Conservation (phyloP, 1,140 invertebrate genomes). For the Orius insidiosus region DNA sequence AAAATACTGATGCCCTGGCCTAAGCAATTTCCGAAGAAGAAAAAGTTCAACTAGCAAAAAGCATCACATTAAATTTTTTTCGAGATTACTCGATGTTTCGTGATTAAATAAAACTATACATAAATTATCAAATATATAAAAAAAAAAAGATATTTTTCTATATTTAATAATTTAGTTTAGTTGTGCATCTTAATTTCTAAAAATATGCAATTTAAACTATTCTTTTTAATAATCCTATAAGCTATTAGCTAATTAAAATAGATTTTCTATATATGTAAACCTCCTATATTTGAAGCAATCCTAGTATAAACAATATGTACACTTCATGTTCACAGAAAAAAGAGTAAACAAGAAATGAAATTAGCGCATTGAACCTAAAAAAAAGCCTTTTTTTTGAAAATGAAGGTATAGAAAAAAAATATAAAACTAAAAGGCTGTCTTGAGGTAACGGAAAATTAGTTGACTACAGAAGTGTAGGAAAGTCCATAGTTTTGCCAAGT, state of each 20-base stretch:
- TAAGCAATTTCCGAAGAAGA: background rate
- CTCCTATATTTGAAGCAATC: background rate
- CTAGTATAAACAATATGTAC: too few relatives aligned
- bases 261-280: constrained; percentile 1
- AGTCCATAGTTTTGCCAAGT: constrained; percentile 10
- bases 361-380: background rate
- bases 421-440: background rate
- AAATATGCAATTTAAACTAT: too few relatives aligned
- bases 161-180: too few relatives aligned
- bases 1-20: constrained; percentile 1
- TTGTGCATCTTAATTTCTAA: background rate
- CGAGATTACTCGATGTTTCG: too few relatives aligned
- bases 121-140: too few relatives aligned
- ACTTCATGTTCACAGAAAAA: too few relatives aligned
- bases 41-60: background rate
- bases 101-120: too few relatives aligned
- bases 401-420: background rate
- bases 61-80: too few relatives aligned
- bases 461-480: constrained; percentile 10
- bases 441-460: constrained; percentile 1
- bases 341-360: constrained; percentile 6
- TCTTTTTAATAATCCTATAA: background rate
- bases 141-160: too few relatives aligned
- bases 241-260: constrained; percentile 1
- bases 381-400: background rate